Conservation (phyloP, 2,113 vertebrate species). For the Cricetomys ansorgei region DNA sequence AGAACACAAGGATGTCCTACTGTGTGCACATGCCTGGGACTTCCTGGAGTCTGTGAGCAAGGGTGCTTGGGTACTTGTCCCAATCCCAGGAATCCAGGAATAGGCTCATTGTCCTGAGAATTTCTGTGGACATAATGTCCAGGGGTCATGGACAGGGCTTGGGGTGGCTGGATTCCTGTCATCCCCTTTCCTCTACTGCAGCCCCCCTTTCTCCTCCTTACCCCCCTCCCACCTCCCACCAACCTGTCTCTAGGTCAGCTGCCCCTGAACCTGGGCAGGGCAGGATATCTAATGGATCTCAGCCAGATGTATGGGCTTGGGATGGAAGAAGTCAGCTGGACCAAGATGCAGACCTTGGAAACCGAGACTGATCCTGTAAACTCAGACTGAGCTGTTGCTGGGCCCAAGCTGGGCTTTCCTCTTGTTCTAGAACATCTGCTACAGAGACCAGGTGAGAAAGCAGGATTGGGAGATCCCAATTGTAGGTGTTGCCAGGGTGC, state of each 20-base stretch:
- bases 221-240: not conserved
- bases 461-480: not conserved
- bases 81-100: not conserved
- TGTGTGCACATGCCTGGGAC: not conserved
- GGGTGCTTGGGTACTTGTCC: not conserved
- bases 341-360: too few species aligned
- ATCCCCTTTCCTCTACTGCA: not conserved
- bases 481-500: too few species aligned
- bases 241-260: not conserved
- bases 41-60: not conserved
- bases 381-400: not conserved
- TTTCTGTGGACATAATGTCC: not conserved
- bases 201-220: not conserved
- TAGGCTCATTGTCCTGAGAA: not conserved
- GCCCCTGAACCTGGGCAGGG: too few species aligned
- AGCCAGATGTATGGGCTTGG: not conserved
- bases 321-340: too few species aligned
- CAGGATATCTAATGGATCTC: too few species aligned
- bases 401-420: fast-evolving
- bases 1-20: not conserved
- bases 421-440: not conserved
- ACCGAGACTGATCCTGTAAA: not conserved
- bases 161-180: not conserved
- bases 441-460: not conserved
- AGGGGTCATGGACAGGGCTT: not conserved